Base-by-base conservation (phyloP, 2,797 vertebrate genomes). In the Sebastolobus altivelis region DNA sequence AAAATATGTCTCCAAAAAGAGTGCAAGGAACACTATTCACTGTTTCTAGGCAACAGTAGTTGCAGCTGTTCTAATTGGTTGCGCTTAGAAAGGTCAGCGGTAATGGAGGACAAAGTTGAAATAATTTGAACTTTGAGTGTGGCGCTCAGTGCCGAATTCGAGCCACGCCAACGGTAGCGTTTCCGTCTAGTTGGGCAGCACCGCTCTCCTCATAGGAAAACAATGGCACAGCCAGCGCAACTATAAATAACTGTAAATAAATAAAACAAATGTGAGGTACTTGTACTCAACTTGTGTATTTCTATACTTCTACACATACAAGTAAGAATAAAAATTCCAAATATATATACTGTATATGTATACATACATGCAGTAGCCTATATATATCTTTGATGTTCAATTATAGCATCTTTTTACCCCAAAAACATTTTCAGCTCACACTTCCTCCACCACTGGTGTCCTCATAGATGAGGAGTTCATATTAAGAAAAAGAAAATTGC, bases 391-490 rank as follows among this genome's bases (percentile, higher is more conserved):
- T 25, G 25, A 25, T 31, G 31, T 31, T 31, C 31, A 31, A 31
- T 31, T 31, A 31, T 31, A 31, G 31, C 31, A 31, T 31, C 5
- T 31, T 31, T 31, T 31, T 31, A 31, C 5, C 31, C 31, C 31
- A 31, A 31, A 31, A 31, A 31, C 31, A 31, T 31, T 3, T 31
- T 31, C 31, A 31, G 31, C 31, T 25, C 25, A 25, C n/a, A 61
- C 10, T 18, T 71, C 29, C 67, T 65, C 35, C 43, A 46, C 8
- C 22, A 10, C 37, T 65, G 27, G 16, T 52, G 12, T 38, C 66
- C 4, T 66, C 55, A 85, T 54, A 27, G 37, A 87, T 77, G 59
- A 81, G 56, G 60, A 63, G 65, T 46, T 82, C 11, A 43, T 74
- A 49, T 70, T 27, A 29, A 79, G 10, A 73, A 73, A 63, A 65